Evolutionary conservation across 2,113 vertebrate species (phyloP), one percentile per base, ranked within the genome.

Genomic region (Syrrhaptes paradoxus): DNA sequence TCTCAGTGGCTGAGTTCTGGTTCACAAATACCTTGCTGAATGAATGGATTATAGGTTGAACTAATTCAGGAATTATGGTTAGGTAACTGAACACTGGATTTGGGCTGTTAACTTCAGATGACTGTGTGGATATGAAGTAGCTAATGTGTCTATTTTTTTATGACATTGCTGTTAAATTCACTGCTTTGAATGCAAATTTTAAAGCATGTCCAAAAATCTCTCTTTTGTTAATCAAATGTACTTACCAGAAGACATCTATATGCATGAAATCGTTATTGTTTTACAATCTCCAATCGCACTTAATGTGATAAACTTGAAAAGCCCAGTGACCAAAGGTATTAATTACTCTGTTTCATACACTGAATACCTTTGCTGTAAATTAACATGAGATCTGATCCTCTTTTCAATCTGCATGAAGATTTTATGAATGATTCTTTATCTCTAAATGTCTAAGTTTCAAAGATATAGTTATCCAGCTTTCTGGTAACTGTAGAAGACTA

Each of bases 361-460:
- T 25, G 51, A 74, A 77, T 85, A 45, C 17, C 18, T 71, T 80
- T 65, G 11, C 57, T 88, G 7, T 57, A 92, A 83, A 68, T n/a
- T 49, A 72, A 45, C 20, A 10, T 26, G 66, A 51, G 59, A 88
- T 87, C 26, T 55, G 55, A 90, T 93, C 38, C 20, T 70, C 38
- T 93, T 89, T 71, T 87, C 77, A 80, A n/a, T 59, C 34, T 57
- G 38, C 11, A 22, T 80, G 68, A 91, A 67, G 75, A 77, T 91
- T 86, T 94, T 90, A 67, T 34, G 49, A 66, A 59, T 6, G 16
- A 71, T 46, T 73, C 59, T 63, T 91, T 86, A 85, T 79, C 72
- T 94, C 36, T 19, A 73, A 28, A 52, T 57, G 63, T 91, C 87
- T 87, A 54, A n/a, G 20, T 96, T 93, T 87, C 87, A 82, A 61